These are phyloP conservation scores for Exephanes ischioxanthus DNA, from an alignment of 2,888 invertebrate genomes.

Conservation along the genomic window DNA sequence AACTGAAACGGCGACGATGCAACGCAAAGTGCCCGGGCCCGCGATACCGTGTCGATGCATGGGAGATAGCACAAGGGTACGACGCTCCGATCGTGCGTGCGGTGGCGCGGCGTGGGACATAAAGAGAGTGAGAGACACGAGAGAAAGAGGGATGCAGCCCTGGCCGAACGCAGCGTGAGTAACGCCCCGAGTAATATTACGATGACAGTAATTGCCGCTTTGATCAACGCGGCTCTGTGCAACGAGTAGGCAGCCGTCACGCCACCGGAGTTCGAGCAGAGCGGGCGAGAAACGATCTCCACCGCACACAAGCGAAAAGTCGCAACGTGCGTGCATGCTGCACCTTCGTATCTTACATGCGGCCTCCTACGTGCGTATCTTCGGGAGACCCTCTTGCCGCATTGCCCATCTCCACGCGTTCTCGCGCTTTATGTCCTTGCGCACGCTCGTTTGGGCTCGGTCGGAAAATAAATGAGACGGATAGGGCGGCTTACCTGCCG, in stretches of 20 bases:
- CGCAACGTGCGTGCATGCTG: conserved; percentile 22
- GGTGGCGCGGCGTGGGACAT: conserved; percentile 33
- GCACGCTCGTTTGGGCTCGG: conserved; percentile 7
- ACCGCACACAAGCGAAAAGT: conserved; percentile 19
- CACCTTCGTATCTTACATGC: conserved; percentile 17
- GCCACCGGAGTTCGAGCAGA: conserved; percentile 73
- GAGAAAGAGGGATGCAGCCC: conserved; percentile 62
- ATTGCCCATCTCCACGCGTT: conserved; percentile 22
- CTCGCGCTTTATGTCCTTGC: conserved; percentile 16
- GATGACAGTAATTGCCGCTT: conserved; percentile 84
- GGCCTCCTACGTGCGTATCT: conserved; percentile 6
- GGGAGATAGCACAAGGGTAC: background rate
- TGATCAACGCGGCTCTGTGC: conserved; percentile 82
- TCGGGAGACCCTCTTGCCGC: background rate
- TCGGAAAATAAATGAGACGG: background rate
- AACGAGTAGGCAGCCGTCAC: conserved; percentile 78
- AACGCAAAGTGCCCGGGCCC: background rate
- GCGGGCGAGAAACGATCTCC: conserved; percentile 29
- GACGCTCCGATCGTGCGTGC: background rate
- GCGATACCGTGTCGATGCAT: background rate
- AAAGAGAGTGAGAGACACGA: conserved; percentile 47
- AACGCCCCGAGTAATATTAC: conserved; percentile 83
- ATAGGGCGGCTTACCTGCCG: background rate
- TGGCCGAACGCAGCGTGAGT: conserved; percentile 75
- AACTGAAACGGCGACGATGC: conserved; percentile 18